These are phyloP conservation scores for Willowsia nigromaculata DNA, from an alignment of 2,888 invertebrate species.

Conservation along the genomic window DNA sequence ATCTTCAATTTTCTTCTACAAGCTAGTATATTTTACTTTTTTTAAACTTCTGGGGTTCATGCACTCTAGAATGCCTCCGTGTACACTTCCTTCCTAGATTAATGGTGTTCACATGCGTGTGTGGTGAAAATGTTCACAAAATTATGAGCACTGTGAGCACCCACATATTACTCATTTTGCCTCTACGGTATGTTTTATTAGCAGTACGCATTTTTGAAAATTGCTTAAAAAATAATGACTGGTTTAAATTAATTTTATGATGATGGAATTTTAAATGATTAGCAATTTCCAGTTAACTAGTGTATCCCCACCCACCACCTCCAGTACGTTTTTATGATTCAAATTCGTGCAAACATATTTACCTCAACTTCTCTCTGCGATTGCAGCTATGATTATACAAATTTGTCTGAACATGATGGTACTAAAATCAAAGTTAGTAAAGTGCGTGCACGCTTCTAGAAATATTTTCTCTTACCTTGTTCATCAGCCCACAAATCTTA, in stretches of 20 bases:
- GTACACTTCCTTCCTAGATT: slow-evolving; percentile 25
- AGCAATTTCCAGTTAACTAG: slow-evolving; percentile 54
- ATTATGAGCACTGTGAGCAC: slow-evolving; percentile 36
- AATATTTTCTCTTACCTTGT: slow-evolving; percentile 29
- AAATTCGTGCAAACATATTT: background rate
- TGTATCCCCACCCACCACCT: slow-evolving; percentile 34
- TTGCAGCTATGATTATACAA: background rate
- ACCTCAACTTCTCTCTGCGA: background rate
- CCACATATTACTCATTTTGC: background rate
- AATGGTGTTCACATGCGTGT: slow-evolving; percentile 34
- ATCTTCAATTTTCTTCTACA: background rate
- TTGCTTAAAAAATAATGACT: slow-evolving; percentile 26
- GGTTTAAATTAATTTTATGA: slow-evolving; percentile 54
- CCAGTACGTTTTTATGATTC: background rate
- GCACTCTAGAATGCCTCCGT: slow-evolving; percentile 4
- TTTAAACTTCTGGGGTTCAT: slow-evolving; percentile 18
- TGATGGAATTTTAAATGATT: slow-evolving; percentile 58
- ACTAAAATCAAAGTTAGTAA: background rate
- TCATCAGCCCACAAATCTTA: slow-evolving; percentile 31
- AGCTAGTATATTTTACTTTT: background rate
- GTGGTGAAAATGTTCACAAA: background rate
- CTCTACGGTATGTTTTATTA: background rate
- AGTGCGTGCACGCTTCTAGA: background rate
- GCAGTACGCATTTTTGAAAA: slow-evolving; percentile 8
- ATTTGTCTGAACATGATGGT: background rate